Base-by-base conservation (phyloP, 2,797 vertebrate genomes). In the Hypotaenidia philippensis region DNA sequence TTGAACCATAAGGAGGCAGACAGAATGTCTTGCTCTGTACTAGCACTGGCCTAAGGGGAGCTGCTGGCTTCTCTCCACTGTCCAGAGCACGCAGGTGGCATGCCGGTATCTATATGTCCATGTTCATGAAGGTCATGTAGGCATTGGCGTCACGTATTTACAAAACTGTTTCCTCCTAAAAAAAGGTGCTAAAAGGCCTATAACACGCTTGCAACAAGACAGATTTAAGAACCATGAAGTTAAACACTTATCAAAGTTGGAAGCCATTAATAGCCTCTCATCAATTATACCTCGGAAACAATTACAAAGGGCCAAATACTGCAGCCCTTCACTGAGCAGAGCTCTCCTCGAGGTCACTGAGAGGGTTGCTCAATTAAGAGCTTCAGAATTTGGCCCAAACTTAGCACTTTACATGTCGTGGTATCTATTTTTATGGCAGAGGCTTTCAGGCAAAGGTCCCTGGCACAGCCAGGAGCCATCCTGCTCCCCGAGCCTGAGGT, bases 231-330 rank as follows among this genome's bases (percentile, higher is more conserved):
- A 86, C 50, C 70, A 50, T 50, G 22, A 76, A 90, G 92, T 84
- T 88, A 82, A 91, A 72, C 74, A 64, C 94, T 88, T 88, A 32
- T 8, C 91, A 91, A 86, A 94, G 59, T 88, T 89, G 55, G 87
- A 92, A 91, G 21, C 66, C 79, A 66, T 69, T 81, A 96, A 75
- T 31, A 89, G 69, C 72, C 50, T 81, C 89, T 90, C 96, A 88
- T 94, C 94, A 95, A 77, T 93, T 94, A 90, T 50, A 61, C 49
- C 93, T 72, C 36, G 0, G 84, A 76, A 96, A 94, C 85, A 86
- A 94, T 95, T 88, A 93, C 32, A 15, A 65, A 44, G 83, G 87
- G 74, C 79, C 87, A 90, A 96, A 93, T 49, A 78, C 55, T n/a
- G 44, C 50, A 91, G 89, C 85, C 92, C 69, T 69, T 81, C 65